These are phyloP conservation scores for Laticauda colubrina DNA, from an alignment of 2,113 vertebrate genomes.

Conservation along the genomic window DNA sequence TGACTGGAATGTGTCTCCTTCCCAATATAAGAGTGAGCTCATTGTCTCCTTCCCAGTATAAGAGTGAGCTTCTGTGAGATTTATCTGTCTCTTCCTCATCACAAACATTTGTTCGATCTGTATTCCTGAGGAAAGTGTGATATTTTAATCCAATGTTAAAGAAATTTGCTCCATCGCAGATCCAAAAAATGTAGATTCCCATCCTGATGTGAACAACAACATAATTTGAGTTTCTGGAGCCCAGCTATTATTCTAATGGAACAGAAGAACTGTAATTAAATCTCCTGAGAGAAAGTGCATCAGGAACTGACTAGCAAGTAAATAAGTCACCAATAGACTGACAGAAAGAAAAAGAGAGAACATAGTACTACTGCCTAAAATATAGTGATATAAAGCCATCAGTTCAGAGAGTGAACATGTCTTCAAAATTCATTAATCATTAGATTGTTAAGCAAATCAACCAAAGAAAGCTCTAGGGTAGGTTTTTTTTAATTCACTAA, in stretches of 20 bases:
- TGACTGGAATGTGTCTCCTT: neutral
- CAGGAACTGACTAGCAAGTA: conserved; percentile 23
- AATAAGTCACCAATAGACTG: conserved; percentile 28
- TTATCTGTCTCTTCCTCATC: neutral
- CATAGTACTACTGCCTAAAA: conserved; percentile 8
- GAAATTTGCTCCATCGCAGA: neutral
- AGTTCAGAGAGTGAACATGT: neutral
- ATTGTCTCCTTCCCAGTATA: neutral
- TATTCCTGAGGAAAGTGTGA: neutral
- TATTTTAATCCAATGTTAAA: neutral
- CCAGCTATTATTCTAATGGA: neutral
- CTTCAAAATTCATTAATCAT: neutral
- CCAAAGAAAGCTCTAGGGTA: neutral
- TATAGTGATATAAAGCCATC: conserved; percentile 21
- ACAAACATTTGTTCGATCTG: neutral
- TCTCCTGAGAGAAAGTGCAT: conserved; percentile 17
- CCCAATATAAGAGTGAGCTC: neutral
- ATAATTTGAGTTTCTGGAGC: conserved; percentile 22
- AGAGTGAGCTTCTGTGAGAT: neutral
- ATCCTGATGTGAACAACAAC: conserved; percentile 7
- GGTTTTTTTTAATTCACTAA: neutral
- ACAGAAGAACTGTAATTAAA: conserved; percentile 28
- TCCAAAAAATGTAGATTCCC: neutral
- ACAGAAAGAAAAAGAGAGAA: neutral
- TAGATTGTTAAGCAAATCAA: neutral